A percentile compares a stretch with the other conserved stretches of the same genome.
Evolutionary conservation across 2,113 vertebrate species (phyloP).

Genomic region (Ptychochromis oligacanthus): DNA sequence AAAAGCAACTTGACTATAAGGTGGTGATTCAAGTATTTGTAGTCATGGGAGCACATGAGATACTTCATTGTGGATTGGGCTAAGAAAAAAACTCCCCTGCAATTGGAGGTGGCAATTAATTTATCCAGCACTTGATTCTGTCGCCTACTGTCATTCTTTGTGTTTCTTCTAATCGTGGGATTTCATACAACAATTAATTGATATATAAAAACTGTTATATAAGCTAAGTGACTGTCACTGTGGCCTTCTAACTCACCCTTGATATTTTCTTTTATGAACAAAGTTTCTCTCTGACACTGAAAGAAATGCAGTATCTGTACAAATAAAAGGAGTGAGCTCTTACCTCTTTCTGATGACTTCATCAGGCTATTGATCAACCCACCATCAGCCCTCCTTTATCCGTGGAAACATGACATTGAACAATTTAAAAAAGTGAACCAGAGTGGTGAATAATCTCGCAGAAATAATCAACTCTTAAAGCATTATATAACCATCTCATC

Average conservation of each 20-base stretch:
- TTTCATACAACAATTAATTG: background rate
- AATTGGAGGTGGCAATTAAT: background rate
- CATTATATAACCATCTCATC: background rate
- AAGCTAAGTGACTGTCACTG: background rate
- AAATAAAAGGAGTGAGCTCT: background rate
- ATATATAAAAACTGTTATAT: background rate
- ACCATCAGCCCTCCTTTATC: background rate
- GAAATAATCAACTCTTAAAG: background rate
- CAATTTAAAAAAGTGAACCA: background rate
- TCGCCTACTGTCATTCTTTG: background rate
- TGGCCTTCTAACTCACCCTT: background rate
- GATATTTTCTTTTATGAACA: slow-evolving; percentile 8
- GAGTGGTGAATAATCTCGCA: background rate
- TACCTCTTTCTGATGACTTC: background rate
- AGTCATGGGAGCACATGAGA: background rate
- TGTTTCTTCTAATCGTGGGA: background rate
- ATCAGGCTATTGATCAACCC: slow-evolving; percentile 9
- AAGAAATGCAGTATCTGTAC: background rate
- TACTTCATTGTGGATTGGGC: background rate
- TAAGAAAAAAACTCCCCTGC: background rate
- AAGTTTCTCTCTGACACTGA: slow-evolving; percentile 19
- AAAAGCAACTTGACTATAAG: background rate
- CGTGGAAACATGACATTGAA: slow-evolving; percentile 19
- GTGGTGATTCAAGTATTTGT: background rate
- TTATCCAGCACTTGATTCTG: background rate